Percentiles rank a stretch among this genome's conserved stretches.
These are phyloP conservation scores for Phenganax marumi DNA, from an alignment of 92 coral and sea anemone species.

Conservation along the genomic window DNA sequence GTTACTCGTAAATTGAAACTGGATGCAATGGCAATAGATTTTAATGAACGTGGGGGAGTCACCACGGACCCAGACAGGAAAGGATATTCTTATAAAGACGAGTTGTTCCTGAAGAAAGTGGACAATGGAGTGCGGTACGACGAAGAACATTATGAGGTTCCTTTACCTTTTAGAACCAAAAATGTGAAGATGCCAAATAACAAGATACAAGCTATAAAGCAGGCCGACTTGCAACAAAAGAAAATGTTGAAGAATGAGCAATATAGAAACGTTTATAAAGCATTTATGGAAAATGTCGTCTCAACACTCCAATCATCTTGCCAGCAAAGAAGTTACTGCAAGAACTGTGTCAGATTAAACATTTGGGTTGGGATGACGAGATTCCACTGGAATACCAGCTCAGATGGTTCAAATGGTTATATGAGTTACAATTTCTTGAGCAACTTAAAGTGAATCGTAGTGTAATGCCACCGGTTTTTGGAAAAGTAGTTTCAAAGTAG, in stretches of 20 bases:
- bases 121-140: no score
- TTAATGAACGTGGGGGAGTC: conserved; percentile 40
- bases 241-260: neutral
- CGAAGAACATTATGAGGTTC: no score
- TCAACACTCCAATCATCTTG: conserved; percentile 56
- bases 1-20: conserved; percentile 47
- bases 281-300: neutral
- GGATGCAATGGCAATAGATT: conserved; percentile 54
- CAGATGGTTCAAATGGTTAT: conserved; percentile 65
- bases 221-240: no score
- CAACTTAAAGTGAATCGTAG: conserved; percentile 50
- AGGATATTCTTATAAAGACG: conserved; percentile 58
- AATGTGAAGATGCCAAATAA: no score
- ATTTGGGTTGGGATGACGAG: conserved; percentile 69
- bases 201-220: no score
- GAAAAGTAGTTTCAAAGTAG: conserved; percentile 59
- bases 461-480: conserved; percentile 59
- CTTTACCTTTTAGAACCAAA: no score
- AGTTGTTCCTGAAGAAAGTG: conserved; percentile 46
- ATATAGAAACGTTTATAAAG: neutral
- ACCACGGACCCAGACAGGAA: conserved; percentile 37
- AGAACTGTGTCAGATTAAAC: conserved; percentile 53
- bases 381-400: conserved; percentile 50
- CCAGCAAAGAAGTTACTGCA: conserved; percentile 59
- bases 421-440: conserved; percentile 55